Evolutionary conservation across 2,888 invertebrate species (phyloP).

Genomic region (Caenorhabditis becei): DNA sequence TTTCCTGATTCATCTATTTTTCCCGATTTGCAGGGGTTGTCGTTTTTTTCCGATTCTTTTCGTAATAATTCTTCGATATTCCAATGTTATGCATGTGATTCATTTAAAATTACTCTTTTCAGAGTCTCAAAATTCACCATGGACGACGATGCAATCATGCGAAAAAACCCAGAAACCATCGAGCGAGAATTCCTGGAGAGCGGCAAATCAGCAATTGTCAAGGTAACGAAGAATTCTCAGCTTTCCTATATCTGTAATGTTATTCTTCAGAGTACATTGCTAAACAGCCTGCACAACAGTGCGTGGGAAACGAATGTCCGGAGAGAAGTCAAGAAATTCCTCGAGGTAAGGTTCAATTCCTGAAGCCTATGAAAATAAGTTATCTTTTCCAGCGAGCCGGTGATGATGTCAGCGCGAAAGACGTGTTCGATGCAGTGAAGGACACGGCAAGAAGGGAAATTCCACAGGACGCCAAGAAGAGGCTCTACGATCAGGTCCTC

Average conservation of each 20-base stretch:
- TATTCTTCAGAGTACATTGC: slow-evolving; percentile 30
- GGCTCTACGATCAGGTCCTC: slow-evolving; percentile 57
- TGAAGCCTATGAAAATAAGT: too few species aligned
- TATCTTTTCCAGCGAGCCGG: slow-evolving; percentile 54
- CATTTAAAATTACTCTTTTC: background rate
- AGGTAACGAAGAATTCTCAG: slow-evolving; percentile 14
- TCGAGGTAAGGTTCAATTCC: slow-evolving; percentile 30
- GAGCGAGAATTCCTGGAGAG: slow-evolving; percentile 57
- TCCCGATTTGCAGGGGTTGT: too few species aligned
- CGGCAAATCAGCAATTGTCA: slow-evolving; percentile 53
- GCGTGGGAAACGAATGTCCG: slow-evolving; percentile 54
- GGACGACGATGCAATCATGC: slow-evolving; percentile 55
- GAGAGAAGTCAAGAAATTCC: slow-evolving; percentile 51
- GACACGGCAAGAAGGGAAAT: slow-evolving; percentile 56
- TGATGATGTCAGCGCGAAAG: slow-evolving; percentile 46
- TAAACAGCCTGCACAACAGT: slow-evolving; percentile 47
- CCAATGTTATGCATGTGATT: background rate
- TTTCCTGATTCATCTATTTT: slow-evolving; percentile 5
- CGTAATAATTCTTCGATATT: background rate
- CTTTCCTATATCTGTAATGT: background rate
- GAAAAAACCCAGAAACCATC: slow-evolving; percentile 57
- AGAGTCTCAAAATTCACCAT: slow-evolving; percentile 6
- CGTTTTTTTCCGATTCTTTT: background rate
- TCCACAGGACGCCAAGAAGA: slow-evolving; percentile 57
- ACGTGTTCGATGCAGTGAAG: slow-evolving; percentile 61